Base-by-base conservation (phyloP, 2,888 invertebrate species). In the Oithona nana region DNA sequence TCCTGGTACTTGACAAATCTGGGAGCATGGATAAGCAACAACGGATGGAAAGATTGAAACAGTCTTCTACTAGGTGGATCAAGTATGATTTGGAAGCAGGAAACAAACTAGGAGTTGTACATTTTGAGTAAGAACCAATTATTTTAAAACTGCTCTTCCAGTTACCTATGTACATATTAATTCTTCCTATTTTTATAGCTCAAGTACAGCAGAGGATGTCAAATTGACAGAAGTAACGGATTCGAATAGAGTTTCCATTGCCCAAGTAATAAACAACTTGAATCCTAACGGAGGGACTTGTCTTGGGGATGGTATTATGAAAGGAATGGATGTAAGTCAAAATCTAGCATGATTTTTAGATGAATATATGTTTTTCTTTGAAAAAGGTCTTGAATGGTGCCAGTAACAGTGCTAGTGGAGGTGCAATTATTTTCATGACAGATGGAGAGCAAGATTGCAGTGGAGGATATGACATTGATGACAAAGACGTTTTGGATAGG, bases 1-100 rank as follows among this genome's bases (percentile, higher is more conserved):
- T 68, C 13, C 58, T 68, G 8, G 67, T 68, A 3, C 55, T 68
- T 39, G 68, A 68, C 64, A 64, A 66, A 22, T 68, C 68, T 8
- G 68, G 68, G 55, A 68, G 68, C 64, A 68, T 68, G 68, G 60
- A 2, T 28, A 26, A 31, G 1, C n/a, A n/a, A 16, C 24, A 28
- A 1, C 65, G 67, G 26, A 67, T 68, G 29, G 64, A 66, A 11
- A 57, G 66, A 31, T 64, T 69, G 8, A 64, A 67, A 29, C 62
- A 66, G 28, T 67, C 69, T 1, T 67, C 68, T n/a, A 66, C 66
- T 20, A 66, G 68, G 49, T 68, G 67, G 65, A 66, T 70, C 24
- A 61, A 65, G 56, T 66, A 66, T 28, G 65, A 69, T 28, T 59
- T 69, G 16, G 64, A 66, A 1, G 67, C 70, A n/a, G 67, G 67